These are phyloP conservation scores for Acestrorhynchus altus DNA, from an alignment of 2,797 vertebrate species.

Conservation along the genomic window DNA sequence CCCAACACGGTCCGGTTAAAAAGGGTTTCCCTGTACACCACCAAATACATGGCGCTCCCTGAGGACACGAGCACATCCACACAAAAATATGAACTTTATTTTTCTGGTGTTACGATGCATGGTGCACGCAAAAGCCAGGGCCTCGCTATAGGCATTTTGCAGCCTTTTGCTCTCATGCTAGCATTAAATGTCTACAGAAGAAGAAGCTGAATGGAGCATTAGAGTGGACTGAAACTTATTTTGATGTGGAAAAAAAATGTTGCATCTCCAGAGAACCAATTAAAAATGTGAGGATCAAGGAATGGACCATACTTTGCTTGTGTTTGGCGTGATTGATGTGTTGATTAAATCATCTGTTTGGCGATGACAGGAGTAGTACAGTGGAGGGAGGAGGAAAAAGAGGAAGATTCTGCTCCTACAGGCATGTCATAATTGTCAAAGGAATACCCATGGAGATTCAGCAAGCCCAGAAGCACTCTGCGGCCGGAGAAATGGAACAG, in stretches of 20 bases:
- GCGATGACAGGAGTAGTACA: conserved; percentile 55
- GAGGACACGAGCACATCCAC: conserved; percentile 37
- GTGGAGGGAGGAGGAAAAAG: conserved; percentile 37
- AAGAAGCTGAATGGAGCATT: conserved; percentile 56
- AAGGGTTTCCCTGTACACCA: conserved; percentile 74
- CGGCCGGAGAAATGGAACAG: conserved; percentile 10
- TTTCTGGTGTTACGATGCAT: conserved; percentile 4
- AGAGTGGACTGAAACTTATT: conserved; percentile 64
- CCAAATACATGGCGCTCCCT: conserved; percentile 54
- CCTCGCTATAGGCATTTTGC: conserved; percentile 13
- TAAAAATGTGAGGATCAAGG: conserved; percentile 66
- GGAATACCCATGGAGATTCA: conserved; percentile 48
- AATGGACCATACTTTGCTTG: conserved; percentile 64
- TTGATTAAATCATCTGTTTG: conserved; percentile 71
- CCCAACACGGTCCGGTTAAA: conserved; percentile 66
- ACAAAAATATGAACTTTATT: conserved; percentile 22
- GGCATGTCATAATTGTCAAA: conserved; percentile 55
- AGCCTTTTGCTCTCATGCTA: conserved; percentile 45
- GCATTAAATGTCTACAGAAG: conserved; percentile 52
- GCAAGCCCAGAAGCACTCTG: conserved; percentile 31
- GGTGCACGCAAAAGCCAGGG: not conserved
- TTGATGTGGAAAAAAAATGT: conserved; percentile 64
- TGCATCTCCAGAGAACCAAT: conserved; percentile 72
- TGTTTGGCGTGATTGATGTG: conserved; percentile 65
- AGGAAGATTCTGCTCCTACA: conserved; percentile 48